Evolutionary conservation across 2,888 invertebrate genomes (phyloP).

Genomic region (Hyposoter dolosus): DNA sequence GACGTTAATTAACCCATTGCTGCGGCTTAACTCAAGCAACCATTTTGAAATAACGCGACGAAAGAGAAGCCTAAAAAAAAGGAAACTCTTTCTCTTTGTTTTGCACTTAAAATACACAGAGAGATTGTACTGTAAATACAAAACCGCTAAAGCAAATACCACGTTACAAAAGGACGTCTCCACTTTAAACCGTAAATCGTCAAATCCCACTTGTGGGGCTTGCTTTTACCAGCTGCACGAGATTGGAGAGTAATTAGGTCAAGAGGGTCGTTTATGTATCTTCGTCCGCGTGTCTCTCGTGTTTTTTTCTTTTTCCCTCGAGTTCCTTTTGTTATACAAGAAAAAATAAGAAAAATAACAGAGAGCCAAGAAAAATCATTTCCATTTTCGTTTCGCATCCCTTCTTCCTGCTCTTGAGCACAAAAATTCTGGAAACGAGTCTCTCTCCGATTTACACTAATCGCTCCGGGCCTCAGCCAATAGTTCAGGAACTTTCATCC

Average conservation of each 20-base stretch:
- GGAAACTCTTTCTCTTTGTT: not conserved
- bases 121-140: not conserved
- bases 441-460: slow-evolving; percentile 6
- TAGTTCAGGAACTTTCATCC: slow-evolving; percentile 33
- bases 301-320: not conserved
- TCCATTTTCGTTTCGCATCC: not conserved
- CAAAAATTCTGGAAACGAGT: not conserved
- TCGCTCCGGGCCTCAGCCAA: slow-evolving; percentile 26
- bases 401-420: slow-evolving; percentile 3
- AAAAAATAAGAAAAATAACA: not conserved
- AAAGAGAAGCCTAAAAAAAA: not conserved
- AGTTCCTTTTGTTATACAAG: slow-evolving; percentile 12
- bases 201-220: slow-evolving; percentile 52
- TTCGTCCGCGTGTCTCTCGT: not conserved
- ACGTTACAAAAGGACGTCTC: slow-evolving; percentile 44
- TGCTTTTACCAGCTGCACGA: slow-evolving; percentile 57
- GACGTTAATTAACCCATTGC: slow-evolving; percentile 17
- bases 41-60: slow-evolving; percentile 1
- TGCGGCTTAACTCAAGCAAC: not conserved
- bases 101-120: not conserved
- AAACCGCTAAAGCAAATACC: slow-evolving; percentile 25
- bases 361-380: slow-evolving; percentile 16
- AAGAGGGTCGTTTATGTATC: slow-evolving; percentile 45
- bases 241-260: slow-evolving; percentile 62
- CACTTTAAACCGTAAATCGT: slow-evolving; percentile 57